Evolutionary conservation across 1,140 invertebrate genomes (phyloP), one percentile per base, ranked within the genome.

Genomic region (Bombus superbus): DNA sequence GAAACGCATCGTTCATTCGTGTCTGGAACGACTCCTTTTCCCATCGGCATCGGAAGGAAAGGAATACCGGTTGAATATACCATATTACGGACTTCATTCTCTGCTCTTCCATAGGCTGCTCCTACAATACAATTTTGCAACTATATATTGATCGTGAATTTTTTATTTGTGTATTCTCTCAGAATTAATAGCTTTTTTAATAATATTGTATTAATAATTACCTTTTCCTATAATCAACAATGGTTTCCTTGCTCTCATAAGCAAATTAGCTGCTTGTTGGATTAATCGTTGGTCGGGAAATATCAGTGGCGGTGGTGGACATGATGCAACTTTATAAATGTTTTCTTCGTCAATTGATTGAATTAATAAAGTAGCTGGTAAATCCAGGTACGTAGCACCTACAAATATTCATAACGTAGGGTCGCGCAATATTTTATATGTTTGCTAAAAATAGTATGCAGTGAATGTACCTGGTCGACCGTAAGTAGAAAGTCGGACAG

Each of bases 1-100:
- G 97, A 97, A 8, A 99, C 97, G 94, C 98, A 98, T 82, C 97
- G 96, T 3, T 94, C 86, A 88, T 98, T 97, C 28, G 96, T 96
- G 94, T 99, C 99, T 0, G 98, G 96, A 18, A 99, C 96, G 4
- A 99, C 98, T 62, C 99, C 99, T 96, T 99, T 99, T 88, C 98
- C 99, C 98, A 99, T 99, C 2, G 99, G 99, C 28, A 98, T 99
- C 2, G 98, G 97, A 47, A 99, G 95, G 94, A 99, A 99, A 11
- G 99, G 99, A 32, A 99, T 92, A 86, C 97, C 96, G 22, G 97
- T 97, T 28, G 94, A 94, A 38, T 96, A 94, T 22, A 99, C 96
- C 0, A 99, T 96, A 73, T 97, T 95, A 18, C 96, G 94, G 5
- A 98, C 91, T 82, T 96, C 95, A 15, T 96, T 94, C 94, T 99